These are phyloP conservation scores for Grus americana DNA, from an alignment of 2,113 vertebrate genomes.

Conservation along the genomic window DNA sequence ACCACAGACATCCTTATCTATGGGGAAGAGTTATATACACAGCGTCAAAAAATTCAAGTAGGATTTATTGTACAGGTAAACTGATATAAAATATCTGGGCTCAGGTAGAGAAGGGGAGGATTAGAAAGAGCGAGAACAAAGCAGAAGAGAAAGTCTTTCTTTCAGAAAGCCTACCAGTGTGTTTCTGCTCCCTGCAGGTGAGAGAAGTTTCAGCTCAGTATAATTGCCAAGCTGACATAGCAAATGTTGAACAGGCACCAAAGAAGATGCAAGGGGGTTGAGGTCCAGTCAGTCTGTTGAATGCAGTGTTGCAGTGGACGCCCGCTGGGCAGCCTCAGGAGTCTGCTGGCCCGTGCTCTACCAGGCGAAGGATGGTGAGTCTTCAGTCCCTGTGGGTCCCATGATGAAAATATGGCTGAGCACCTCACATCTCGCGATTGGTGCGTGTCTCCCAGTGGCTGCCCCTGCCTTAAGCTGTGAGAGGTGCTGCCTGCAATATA, in stretches of 20 bases:
- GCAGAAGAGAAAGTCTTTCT: not conserved
- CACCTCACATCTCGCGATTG: accelerated
- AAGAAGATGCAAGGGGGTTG: not conserved
- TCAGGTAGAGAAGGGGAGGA: not conserved
- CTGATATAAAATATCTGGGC: not conserved
- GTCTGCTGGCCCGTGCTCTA: not conserved
- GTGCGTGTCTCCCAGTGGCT: not conserved
- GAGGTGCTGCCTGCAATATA: not conserved
- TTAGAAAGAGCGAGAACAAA: not conserved
- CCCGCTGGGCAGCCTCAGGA: not conserved
- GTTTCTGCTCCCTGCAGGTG: not conserved
- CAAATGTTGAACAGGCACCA: not conserved
- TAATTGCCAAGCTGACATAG: not conserved
- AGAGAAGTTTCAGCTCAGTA: not conserved
- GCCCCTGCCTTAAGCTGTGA: not conserved
- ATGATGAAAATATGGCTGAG: not conserved
- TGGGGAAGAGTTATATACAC: not conserved
- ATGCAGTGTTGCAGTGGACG: not conserved
- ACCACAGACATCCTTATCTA: not conserved
- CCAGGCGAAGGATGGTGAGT: not conserved
- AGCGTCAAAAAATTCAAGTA: slow-evolving; percentile 62
- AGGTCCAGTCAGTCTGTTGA: not conserved
- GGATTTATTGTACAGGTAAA: slow-evolving; percentile 31
- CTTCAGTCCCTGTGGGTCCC: not conserved
- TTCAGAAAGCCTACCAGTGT: not conserved